A percentile compares a stretch with the other conserved stretches of the same genome.
These are phyloP conservation scores for Aldrovandia affinis DNA, from an alignment of 2,797 vertebrate species.

Conservation along the genomic window DNA sequence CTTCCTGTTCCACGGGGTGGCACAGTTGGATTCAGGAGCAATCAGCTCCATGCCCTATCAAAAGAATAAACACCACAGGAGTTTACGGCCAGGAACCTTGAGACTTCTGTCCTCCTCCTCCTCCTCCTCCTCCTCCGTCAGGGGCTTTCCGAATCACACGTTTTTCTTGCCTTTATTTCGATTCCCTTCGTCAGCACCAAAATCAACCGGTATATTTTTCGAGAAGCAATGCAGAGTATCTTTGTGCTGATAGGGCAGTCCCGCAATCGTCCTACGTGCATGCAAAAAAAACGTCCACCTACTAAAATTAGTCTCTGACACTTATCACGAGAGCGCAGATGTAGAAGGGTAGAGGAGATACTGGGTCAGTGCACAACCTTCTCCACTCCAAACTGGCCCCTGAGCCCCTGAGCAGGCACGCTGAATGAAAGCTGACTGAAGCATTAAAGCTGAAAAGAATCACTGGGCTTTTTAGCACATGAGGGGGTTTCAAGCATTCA, in stretches of 20 bases:
- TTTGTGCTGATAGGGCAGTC: slow-evolving; percentile 32
- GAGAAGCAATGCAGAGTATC: slow-evolving; percentile 31
- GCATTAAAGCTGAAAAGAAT: background rate
- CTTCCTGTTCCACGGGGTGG: background rate
- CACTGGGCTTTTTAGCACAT: background rate
- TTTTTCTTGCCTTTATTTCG: background rate
- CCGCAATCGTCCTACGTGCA: slow-evolving; percentile 8
- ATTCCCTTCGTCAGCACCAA: slow-evolving; percentile 17
- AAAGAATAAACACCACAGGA: background rate
- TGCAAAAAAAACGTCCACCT: slow-evolving; percentile 30
- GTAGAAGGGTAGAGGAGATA: slow-evolving; percentile 42
- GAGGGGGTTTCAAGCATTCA: background rate
- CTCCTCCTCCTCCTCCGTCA: background rate
- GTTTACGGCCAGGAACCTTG: background rate
- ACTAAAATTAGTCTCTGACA: slow-evolving; percentile 63
- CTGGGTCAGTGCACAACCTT: slow-evolving; percentile 32
- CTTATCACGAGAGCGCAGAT: slow-evolving; percentile 55
- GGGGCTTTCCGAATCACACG: background rate
- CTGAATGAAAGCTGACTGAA: background rate
- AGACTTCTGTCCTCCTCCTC: slow-evolving; percentile 9
- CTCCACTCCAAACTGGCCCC: slow-evolving; percentile 6
- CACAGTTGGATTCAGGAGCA: background rate
- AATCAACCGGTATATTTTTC: slow-evolving; percentile 15
- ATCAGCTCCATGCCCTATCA: background rate
- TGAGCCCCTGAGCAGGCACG: background rate